Evolutionary conservation across 2,888 invertebrate genomes (phyloP).

Genomic region (Omphaloscelis lunosa): DNA sequence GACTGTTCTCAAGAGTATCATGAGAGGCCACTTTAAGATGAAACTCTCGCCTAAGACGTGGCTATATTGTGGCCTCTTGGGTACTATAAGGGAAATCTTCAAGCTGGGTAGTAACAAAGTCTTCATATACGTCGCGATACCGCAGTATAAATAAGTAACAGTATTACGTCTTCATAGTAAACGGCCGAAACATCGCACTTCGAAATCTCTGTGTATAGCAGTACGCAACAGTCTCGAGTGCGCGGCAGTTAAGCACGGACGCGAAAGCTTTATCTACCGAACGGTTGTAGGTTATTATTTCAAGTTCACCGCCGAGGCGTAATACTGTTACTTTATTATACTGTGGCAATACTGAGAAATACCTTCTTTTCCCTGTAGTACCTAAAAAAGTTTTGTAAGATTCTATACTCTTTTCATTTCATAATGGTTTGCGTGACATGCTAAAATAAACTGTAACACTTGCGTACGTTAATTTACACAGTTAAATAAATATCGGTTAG

Average conservation of each 20-base stretch:
- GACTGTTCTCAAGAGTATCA: slow-evolving; percentile 21
- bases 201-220: too few species aligned
- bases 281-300: too few species aligned
- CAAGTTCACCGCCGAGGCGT: too few species aligned
- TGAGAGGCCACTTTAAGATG: slow-evolving; percentile 45
- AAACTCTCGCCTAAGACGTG: slow-evolving; percentile 32
- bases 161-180: too few species aligned
- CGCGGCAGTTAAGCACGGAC: too few species aligned
- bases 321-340: too few species aligned
- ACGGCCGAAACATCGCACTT: too few species aligned
- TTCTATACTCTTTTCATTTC: neutral
- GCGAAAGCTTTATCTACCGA: too few species aligned
- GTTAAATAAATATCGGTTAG: neutral
- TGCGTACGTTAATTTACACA: neutral
- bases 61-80: slow-evolving; percentile 36
- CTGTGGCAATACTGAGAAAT: neutral
- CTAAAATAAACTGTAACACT: neutral
- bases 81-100: slow-evolving; percentile 14
- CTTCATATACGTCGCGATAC: slow-evolving; percentile 2
- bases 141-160: too few species aligned
- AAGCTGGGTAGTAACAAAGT: slow-evolving; percentile 5
- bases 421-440: neutral
- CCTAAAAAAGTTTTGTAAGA: neutral
- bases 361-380: neutral
- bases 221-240: too few species aligned